Percentiles rank a stretch among this genome's conserved stretches.
Evolutionary conservation across 2,113 vertebrate species (phyloP).

Genomic region (Ageneiosus marmoratus): DNA sequence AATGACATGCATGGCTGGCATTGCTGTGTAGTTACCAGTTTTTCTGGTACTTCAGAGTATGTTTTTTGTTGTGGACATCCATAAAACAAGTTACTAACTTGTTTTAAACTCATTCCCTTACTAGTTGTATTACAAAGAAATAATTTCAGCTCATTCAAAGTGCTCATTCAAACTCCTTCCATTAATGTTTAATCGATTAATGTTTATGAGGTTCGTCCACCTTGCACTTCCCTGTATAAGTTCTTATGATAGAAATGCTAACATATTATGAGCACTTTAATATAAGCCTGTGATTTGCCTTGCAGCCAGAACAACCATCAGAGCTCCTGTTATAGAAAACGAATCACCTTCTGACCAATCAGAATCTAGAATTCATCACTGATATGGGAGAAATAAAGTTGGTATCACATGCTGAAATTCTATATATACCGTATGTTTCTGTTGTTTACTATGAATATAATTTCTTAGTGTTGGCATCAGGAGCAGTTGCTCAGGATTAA

Average conservation of each 20-base stretch:
- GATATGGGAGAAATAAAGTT: neutral
- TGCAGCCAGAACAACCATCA: no score
- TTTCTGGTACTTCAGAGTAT: no score
- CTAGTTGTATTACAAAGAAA: neutral
- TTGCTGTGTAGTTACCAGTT: no score
- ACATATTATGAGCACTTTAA: neutral
- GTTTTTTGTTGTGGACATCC: neutral
- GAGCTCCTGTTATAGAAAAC: neutral
- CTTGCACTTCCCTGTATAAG: neutral
- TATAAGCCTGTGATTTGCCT: no score
- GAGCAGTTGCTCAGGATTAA: neutral
- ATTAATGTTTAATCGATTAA: neutral
- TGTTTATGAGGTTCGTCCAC: neutral
- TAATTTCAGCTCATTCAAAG: neutral
- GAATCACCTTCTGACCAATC: neutral
- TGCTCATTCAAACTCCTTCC: neutral
- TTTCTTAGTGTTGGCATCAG: neutral
- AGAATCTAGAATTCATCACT: neutral
- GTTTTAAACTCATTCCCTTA: no score
- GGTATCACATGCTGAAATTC: neutral
- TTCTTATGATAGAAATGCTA: no score
- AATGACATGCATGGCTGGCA: no score
- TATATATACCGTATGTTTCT: neutral
- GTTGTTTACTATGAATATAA: neutral
- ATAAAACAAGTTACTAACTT: neutral